These are phyloP conservation scores for Maccullochella peelii DNA, from an alignment of 2,113 vertebrate species.

Conservation along the genomic window DNA sequence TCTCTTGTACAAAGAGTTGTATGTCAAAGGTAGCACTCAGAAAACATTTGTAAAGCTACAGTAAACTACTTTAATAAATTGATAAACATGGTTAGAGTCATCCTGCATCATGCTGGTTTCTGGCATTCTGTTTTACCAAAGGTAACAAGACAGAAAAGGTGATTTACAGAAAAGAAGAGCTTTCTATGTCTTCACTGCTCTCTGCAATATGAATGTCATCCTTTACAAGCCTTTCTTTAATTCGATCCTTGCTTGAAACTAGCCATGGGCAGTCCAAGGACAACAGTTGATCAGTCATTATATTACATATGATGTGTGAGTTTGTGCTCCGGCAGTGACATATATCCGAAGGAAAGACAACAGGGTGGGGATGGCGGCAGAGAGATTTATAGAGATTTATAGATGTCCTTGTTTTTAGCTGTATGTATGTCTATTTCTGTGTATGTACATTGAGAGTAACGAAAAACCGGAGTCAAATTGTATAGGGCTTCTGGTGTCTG, in stretches of 20 bases:
- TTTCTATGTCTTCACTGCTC: background rate
- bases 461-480: too few relatives aligned
- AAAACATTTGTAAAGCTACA: background rate
- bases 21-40: background rate
- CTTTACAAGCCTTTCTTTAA: background rate
- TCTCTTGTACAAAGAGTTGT: background rate
- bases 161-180: background rate
- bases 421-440: too few relatives aligned
- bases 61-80: background rate
- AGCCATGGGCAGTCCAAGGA: background rate
- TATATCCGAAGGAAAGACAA: conserved; percentile 10
- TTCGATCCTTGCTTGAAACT: background rate
- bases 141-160: background rate
- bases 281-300: conserved; percentile 18
- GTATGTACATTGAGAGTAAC: too few relatives aligned
- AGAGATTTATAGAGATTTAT: background rate
- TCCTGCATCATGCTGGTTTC: background rate
- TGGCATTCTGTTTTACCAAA: background rate
- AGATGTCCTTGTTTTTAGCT: too few relatives aligned
- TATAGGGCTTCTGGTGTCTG: background rate
- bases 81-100: background rate
- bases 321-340: background rate
- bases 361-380: background rate
- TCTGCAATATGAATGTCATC: conserved; percentile 5
- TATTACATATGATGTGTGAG: background rate